Evolutionary conservation across 1,140 invertebrate species (phyloP), one percentile per base, ranked within the genome.

Genomic region (Tetranychus urticae): DNA sequence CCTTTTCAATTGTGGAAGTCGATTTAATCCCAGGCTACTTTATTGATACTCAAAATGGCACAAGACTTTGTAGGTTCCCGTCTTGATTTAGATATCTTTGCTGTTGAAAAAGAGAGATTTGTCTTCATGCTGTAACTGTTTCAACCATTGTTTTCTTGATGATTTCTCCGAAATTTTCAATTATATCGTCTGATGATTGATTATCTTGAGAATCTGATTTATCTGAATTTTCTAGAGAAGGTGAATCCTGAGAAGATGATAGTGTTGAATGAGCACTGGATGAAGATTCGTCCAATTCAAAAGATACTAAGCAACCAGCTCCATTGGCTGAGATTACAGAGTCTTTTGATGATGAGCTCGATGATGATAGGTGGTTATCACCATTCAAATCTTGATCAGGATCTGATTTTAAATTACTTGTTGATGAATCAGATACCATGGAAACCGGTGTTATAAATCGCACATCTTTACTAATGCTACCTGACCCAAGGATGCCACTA

Each of bases 101-200:
- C 23, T 23, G 0, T 23, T 23, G 23, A 23, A 23, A 23, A 23
- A 23, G 23, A 23, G 23, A 23, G 39, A 6, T 42, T 42, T 5
- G 39, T 52, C 14, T 6, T 52, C 48, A 67, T 59, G 67, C 66
- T 33, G 82, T 84, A 62, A 86, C 86, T 67, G 84, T 86, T 74
- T 88, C 87, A 66, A 88, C 85, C 77, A 89, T 88, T 42, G 85
- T 85, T 73, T 89, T 88, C 73, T 88, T 89, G 64, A 90, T 88
- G 63, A 90, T 86, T 76, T 89, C 86, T 47, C 85, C 86, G 71
- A 90, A 88, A 72, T 88, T 88, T 68, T 86, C 84, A 57, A 63
- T 64, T 2, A 62, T 59, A 54, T 65, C 65, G 59, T 67, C 65
- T 7, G 14, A 33, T 4, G 48, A n/a, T 52, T 52, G 48, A 42